Evolutionary conservation across 2,113 vertebrate species (phyloP), one percentile per base, ranked within the genome.

Genomic region (Theristicus caerulescens): DNA sequence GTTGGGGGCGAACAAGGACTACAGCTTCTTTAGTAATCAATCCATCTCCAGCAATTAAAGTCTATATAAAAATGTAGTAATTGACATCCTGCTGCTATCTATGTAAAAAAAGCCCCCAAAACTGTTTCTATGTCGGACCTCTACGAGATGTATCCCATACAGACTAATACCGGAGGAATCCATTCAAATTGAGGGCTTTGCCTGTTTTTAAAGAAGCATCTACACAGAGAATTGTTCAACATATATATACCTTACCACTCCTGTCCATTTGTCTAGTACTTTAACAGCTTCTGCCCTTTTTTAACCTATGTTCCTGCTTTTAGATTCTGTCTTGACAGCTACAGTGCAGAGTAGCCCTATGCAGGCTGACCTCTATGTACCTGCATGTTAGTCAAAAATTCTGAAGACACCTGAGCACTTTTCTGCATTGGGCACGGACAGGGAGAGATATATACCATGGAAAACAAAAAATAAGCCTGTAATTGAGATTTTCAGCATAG

Each of bases 381-480:
- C 38, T 44, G 36, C 18, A 11, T 16, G 7, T 57, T 17, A 57
- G 13, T 62, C 46, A 74, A 81, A 88, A 71, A 15, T 31, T 55
- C 36, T 80, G 61, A 65, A 73, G 73, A 44, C 31, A 57, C 25
- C 5, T 2, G 8, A 84, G 20, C 13, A 79, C 27, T 70, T 19
- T 38, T 67, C 69, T 77, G 61, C 42, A 78, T 6, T 47, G 36
- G 61, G 66, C 42, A 64, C 10, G 83, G 59, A 27, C 10, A 86
- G 29, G 27, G n/a, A 80, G 12, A 44, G 9, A 51, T 15, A 52
- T 2, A 59, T 20, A 58, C 19, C 27, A 79, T 0, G 0, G 25
- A 66, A 58, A 54, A 38, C 20, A 67, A 76, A 76, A 90, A 76
- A 25, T 19, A 77, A 81, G 42, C 46, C 11, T 42, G 32, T n/a